A percentile compares a stretch with the other conserved stretches of the same genome.
Evolutionary conservation across 2,797 vertebrate species (phyloP).

Genomic region (Onychomys arenicola): DNA sequence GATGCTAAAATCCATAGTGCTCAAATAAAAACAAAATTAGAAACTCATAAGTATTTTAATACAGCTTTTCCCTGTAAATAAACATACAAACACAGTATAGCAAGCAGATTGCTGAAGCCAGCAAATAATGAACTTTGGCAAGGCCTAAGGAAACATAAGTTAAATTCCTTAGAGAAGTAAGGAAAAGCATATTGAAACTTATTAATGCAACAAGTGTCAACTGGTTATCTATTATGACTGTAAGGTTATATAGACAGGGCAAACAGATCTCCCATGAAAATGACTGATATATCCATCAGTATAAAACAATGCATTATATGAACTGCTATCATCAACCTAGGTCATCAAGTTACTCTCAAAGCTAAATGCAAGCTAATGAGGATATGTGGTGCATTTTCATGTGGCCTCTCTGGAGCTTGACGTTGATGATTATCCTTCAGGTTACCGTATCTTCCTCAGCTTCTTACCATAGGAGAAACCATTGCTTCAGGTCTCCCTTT

Average conservation of each 20-base stretch:
- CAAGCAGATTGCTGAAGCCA: background rate
- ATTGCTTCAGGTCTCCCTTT: background rate
- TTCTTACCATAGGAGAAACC: background rate
- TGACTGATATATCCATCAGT: background rate
- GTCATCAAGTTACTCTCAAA: background rate
- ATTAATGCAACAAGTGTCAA: constrained; percentile 23
- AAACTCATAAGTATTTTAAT: constrained; percentile 31
- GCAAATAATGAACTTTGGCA: constrained; percentile 35
- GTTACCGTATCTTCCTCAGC: background rate
- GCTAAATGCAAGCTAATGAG: constrained; percentile 9
- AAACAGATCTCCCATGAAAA: background rate
- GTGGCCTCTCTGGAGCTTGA: background rate
- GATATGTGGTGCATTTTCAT: background rate
- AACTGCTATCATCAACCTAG: background rate
- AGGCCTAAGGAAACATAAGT: background rate
- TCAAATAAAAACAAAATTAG: constrained; percentile 49
- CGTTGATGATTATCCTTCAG: background rate
- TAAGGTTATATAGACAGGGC: background rate
- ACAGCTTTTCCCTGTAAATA: constrained; percentile 14
- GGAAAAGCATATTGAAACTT: background rate
- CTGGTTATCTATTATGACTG: background rate
- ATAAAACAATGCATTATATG: background rate
- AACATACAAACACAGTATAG: background rate
- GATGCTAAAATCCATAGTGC: constrained; percentile 24
- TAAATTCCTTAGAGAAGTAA: background rate